Base-by-base conservation (phyloP, 1,140 invertebrate species). In the Tyrophagus putrescentiae region DNA sequence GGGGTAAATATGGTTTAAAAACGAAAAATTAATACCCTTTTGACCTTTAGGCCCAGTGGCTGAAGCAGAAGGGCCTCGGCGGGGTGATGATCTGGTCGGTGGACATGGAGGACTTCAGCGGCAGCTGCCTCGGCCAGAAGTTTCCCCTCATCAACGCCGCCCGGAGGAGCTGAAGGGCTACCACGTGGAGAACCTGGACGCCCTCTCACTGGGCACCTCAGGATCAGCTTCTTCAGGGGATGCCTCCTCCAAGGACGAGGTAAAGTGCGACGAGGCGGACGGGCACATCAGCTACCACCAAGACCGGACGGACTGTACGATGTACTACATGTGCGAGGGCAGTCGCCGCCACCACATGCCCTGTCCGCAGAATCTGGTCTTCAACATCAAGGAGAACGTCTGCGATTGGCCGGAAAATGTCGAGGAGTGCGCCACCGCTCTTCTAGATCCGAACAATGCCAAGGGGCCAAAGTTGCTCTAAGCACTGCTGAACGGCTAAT, bases 321-420 rank as follows among this genome's bases (percentile, higher is more conserved):
- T 84, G 76, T 93, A 93, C 71, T 93, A 87, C 73, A 92, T 93
- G 87, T 94, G 89, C 69, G 88, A 94, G 75, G 90, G 89, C 9
- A 87, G 71, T 59, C 62, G 87, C 16, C 54, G 89, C 68, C 88
- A 94, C 71, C 89, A 94, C 74, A 94, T 93, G 88, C 87, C 88
- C n/a, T 93, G 88, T 71, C 90, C 90, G 1, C 79, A 81, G n/a
- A 87, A 93, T 71, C 76, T 94, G 28, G 90, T 94, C 0, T 93
- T 93, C 75, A 94, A 94, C 73, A 80, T 81, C 1, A 85, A 89
- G 68, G 85, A 92, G 68, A 92, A 90, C 68, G 88, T 94, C 0
- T 94, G 90, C 71, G 90, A 94, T 75, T 94, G 90, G 90, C 87
- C 88, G 0, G 88, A 92, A 69, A 93, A 92, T 67, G 89, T 93